These are phyloP conservation scores for Euproctis similis DNA, from an alignment of 2,888 invertebrate genomes.

Conservation along the genomic window DNA sequence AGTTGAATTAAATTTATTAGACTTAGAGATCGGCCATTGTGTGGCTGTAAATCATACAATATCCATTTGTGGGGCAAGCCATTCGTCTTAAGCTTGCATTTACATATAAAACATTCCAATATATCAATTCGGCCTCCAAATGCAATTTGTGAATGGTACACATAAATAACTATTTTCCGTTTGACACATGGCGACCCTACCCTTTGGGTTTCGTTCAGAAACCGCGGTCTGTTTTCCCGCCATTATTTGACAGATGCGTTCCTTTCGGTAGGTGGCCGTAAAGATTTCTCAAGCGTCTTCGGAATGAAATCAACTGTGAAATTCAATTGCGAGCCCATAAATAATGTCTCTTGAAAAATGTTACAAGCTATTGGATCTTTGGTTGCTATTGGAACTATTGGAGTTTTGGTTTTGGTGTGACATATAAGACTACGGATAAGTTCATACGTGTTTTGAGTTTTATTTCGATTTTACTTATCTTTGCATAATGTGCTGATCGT, in stretches of 20 bases:
- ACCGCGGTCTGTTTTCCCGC: constrained; percentile 58
- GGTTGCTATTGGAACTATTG: too few relatives aligned
- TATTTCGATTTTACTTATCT: too few relatives aligned
- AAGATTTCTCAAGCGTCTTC: constrained; percentile 54
- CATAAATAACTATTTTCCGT: constrained; percentile 73
- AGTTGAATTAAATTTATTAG: too few relatives aligned
- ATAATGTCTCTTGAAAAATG: constrained; percentile 65
- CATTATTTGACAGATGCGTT: constrained; percentile 69
- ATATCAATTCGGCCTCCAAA: constrained; percentile 72
- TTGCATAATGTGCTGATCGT: too few relatives aligned
- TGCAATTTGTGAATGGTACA: constrained; percentile 71
- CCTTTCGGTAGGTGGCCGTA: constrained; percentile 57
- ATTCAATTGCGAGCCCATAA: constrained; percentile 69
- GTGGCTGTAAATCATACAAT: constrained; percentile 51
- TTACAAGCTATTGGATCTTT: too few relatives aligned
- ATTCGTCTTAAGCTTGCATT: constrained; percentile 64
- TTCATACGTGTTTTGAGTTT: too few relatives aligned
- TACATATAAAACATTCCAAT: constrained; percentile 74
- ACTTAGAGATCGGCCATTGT: constrained; percentile 8
- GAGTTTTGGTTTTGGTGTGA: constrained; percentile 30
- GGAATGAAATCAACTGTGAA: constrained; percentile 68
- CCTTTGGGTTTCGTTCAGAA: constrained; percentile 28
- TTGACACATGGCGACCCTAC: constrained; percentile 69
- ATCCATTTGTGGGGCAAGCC: constrained; percentile 62
- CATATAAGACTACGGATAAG: too few relatives aligned